Evolutionary conservation across 2,797 vertebrate species (phyloP).

Genomic region (Lerista edwardsae): DNA sequence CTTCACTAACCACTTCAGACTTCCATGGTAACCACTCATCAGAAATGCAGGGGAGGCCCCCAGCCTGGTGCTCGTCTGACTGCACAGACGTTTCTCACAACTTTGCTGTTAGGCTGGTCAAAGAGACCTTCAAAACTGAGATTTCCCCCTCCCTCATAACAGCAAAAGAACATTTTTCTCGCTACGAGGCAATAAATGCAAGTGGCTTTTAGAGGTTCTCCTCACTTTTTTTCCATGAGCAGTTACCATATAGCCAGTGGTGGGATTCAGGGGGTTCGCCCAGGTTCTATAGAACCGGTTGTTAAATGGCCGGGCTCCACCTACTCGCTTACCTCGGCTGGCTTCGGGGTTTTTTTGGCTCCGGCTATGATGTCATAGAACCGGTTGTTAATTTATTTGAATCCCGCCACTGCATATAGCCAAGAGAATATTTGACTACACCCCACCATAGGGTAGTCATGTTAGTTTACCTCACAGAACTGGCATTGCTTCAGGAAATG

Average conservation of each 20-base stretch:
- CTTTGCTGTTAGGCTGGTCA: neutral
- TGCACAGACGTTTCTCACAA: neutral
- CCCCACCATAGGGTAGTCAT: neutral
- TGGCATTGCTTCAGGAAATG: neutral
- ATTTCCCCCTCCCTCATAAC: neutral
- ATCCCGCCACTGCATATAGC: too few relatives aligned
- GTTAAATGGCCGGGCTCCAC: too few relatives aligned
- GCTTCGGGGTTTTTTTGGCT: too few relatives aligned
- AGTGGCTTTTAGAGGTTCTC: neutral
- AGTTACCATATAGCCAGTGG: neutral
- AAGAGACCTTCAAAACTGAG: neutral
- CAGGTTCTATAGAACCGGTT: too few relatives aligned
- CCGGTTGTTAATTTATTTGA: too few relatives aligned
- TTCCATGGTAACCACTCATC: slow-evolving; percentile 31
- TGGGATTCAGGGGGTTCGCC: too few relatives aligned
- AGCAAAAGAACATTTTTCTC: neutral
- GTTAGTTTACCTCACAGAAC: too few relatives aligned
- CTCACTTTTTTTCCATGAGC: neutral
- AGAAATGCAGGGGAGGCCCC: slow-evolving; percentile 4
- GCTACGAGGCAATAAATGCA: neutral
- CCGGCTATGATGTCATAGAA: too few relatives aligned
- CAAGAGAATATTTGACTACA: neutral
- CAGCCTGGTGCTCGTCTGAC: neutral
- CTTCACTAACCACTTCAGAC: neutral
- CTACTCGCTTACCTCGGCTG: too few relatives aligned